Conservation (phyloP, 2,888 invertebrate genomes). For the Amorpha juglandis region DNA sequence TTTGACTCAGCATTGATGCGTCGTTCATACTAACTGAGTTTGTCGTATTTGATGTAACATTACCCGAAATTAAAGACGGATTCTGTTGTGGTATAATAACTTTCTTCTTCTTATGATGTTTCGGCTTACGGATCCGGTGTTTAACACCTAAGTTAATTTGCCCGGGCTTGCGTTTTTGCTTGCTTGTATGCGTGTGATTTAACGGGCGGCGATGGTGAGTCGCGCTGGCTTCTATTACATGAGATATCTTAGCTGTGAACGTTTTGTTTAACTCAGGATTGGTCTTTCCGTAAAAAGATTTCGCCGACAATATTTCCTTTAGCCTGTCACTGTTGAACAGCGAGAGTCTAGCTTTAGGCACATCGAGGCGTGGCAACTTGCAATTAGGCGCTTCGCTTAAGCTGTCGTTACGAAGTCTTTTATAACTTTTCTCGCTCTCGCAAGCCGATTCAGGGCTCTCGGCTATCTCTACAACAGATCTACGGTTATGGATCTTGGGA, state of each 20-base stretch:
- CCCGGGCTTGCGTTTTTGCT: conserved; percentile 73
- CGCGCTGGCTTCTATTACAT: conserved; percentile 62
- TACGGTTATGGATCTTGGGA: conserved; percentile 70
- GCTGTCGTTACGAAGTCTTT: conserved; percentile 69
- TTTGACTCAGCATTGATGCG: conserved; percentile 58
- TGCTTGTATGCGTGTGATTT: conserved; percentile 56
- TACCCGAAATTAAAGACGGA: conserved; percentile 39
- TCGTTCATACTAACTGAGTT: conserved; percentile 49
- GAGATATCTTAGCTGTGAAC: conserved; percentile 61
- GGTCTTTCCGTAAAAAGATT: conserved; percentile 83
- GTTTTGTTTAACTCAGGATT: conserved; percentile 69
- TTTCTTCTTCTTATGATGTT: conserved; percentile 66
- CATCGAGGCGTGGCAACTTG: conserved; percentile 68
- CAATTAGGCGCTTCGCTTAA: conserved; percentile 63
- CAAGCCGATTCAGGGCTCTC: conserved; percentile 73
- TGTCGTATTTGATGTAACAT: conserved; percentile 41
- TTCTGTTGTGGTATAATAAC: conserved; percentile 39
- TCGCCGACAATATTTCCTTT: conserved; percentile 79
- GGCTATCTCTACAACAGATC: conserved; percentile 62
- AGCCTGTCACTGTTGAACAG: conserved; percentile 73
- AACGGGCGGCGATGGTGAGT: conserved; percentile 55
- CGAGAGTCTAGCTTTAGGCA: conserved; percentile 75
- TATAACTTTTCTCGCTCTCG: conserved; percentile 70
- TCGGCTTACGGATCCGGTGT: conserved; percentile 86
- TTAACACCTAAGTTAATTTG: conserved; percentile 87